Evolutionary conservation across 1,140 invertebrate species (phyloP).

Genomic region (Camponotus floridanus): DNA sequence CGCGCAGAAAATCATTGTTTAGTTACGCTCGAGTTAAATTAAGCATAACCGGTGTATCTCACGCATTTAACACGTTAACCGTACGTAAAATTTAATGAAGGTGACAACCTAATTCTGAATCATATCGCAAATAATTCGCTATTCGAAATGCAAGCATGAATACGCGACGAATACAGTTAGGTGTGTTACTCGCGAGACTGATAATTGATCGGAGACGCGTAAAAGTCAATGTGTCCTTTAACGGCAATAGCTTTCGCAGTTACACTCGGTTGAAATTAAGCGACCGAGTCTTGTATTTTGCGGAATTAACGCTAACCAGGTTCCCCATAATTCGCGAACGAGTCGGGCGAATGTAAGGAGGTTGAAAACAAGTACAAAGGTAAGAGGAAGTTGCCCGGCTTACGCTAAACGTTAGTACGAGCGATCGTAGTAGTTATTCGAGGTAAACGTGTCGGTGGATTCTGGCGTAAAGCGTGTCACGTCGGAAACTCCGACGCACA

Average conservation of each 20-base stretch:
- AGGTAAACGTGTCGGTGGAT: slow-evolving; percentile 26
- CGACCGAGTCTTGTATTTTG: slow-evolving; percentile 26
- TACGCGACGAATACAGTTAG: not conserved
- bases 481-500: slow-evolving; percentile 21
- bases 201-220: slow-evolving; percentile 9
- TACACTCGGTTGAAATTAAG: slow-evolving; percentile 27
- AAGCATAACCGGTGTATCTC: slow-evolving; percentile 22
- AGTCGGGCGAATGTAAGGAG: not conserved
- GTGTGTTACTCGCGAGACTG: not conserved
- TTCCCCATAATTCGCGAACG: slow-evolving; percentile 31
- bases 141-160: not conserved
- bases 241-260: slow-evolving; percentile 30
- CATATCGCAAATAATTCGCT: not conserved
- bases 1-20: slow-evolving; percentile 14
- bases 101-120: not conserved
- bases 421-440: slow-evolving; percentile 32
- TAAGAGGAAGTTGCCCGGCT: slow-evolving; percentile 13
- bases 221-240: not conserved
- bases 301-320: slow-evolving; percentile 29
- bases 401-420: slow-evolving; percentile 16
- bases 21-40: slow-evolving; percentile 43
- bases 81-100: not conserved
- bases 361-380: slow-evolving; percentile 6
- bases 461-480: slow-evolving; percentile 23
- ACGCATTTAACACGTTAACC: slow-evolving; percentile 33